Evolutionary conservation across 2,888 invertebrate genomes (phyloP).

Genomic region (Oeneis ivallda): DNA sequence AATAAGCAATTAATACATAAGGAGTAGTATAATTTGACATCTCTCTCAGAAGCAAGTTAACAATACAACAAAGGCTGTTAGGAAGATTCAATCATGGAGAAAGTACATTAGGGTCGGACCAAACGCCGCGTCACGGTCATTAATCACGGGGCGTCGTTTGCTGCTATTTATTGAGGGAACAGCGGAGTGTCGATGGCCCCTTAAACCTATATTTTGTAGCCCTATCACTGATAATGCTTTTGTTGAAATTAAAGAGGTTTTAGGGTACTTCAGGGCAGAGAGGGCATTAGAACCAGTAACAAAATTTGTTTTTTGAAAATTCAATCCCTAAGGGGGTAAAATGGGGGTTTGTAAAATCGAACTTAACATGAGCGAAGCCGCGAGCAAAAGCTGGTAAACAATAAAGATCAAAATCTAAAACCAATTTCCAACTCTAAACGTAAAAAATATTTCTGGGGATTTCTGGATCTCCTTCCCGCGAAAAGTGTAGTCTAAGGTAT

Average conservation of each 20-base stretch:
- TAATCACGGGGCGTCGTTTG: conserved; percentile 32
- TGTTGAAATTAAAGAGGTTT: conserved; percentile 9
- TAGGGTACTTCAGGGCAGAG: not conserved
- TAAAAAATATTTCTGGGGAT: too few species aligned
- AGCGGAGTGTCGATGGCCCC: conserved; percentile 6
- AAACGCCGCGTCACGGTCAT: conserved; percentile 22
- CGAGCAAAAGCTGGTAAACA: too few species aligned
- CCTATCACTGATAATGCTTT: conserved; percentile 4
- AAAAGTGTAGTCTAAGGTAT: too few species aligned
- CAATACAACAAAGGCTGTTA: conserved; percentile 8
- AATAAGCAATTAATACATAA: not conserved
- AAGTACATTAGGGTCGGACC: conserved; percentile 4
- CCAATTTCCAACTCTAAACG: too few species aligned
- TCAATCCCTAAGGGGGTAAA: too few species aligned
- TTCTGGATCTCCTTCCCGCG: too few species aligned
- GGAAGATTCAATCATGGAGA: conserved; percentile 14
- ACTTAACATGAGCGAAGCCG: too few species aligned
- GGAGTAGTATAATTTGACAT: conserved; percentile 4
- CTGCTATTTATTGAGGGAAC: conserved; percentile 18
- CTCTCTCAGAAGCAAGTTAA: conserved; percentile 9
- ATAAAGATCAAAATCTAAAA: too few species aligned
- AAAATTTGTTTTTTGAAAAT: too few species aligned
- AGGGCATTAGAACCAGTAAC: too few species aligned
- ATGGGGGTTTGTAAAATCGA: too few species aligned
- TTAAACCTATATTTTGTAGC: conserved; percentile 9